Base-by-base conservation (phyloP, 2,113 vertebrate species). In the Butorides virescens region DNA sequence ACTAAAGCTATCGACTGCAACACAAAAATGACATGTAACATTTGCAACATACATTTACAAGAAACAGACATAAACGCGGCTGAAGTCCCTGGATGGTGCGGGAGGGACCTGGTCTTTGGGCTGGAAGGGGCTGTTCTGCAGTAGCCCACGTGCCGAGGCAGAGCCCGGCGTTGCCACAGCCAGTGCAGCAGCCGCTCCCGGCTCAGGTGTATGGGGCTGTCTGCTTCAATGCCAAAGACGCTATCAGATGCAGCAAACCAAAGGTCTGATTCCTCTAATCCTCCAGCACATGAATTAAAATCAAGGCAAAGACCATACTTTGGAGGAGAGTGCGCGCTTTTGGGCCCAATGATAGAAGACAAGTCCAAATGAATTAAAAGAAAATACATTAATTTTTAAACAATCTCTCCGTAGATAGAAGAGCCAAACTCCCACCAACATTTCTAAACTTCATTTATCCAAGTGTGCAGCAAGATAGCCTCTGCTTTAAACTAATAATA, bases 1-100 rank as follows among this genome's bases (percentile, higher is more conserved):
- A 81, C 94, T 97, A 88, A 97, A 97, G 50, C 90, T 94, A 97
- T 97, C 94, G 97, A 79, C 94, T 93, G 68, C 81, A 79, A 61
- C 26, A 49, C 79, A 92, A 95, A 95, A 97, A 95, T 96, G 94
- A 83, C 88, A 83, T 87, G 83, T 34, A 77, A 72, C 46, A 42
- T 94, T 97, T 93, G 93, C 86, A 96, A 93, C 3, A 0, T 59
- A 66, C 25, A 5, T 75, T 97, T 96, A 94, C 93, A 90, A 95
- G 94, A 96, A 98, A 72, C 65, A 97, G 88, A 67, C 49, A 63
- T 9, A 86, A 97, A 86, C 61, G 55, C 13, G 19, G 7, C 49
- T 76, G 52, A 91, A 90, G 63, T 44, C 76, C 18, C 66, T 93
- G 55, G 13, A 77, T 61, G 77, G 81, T 76, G 72, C 79, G 77